Base-by-base conservation (phyloP, 2,797 vertebrate species). In the Ptychobarbus kaznakovi region DNA sequence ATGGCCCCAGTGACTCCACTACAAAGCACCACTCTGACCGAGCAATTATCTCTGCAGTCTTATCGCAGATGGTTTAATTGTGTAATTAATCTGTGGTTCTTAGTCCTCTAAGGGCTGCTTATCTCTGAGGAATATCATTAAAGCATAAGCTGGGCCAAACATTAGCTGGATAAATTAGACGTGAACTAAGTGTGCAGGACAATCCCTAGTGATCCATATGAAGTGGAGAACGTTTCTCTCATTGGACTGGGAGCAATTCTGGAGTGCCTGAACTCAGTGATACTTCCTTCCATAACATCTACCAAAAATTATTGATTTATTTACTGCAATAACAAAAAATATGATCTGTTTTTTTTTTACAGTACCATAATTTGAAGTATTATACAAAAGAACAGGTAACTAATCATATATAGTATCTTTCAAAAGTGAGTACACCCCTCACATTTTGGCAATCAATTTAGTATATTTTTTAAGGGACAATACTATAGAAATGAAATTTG, bases 21-120 rank as follows among this genome's bases (percentile, higher is more conserved):
- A 63, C 76, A 46, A 72, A 70, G 83, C 40, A 72, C 38, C 66
- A 70, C 49, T 68, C 77, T 69, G 78, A 84, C 79, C 65, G 6
- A 75, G 77, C 61, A 84, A 87, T 87, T 87, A 87, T 84, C 76
- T 68, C 81, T 79, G 66, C 35, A 72, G 74, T 79, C 65, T 81
- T 82, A 82, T 72, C 51, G 74, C 66, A 85, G 74, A 85, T 66
- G 74, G 73, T 80, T 73, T 80, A 85, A 85, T 85, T 82, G 74
- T 87, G 74, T 87, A 87, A 87, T 87, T 77, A 81, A 79, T 85
- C 65, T 80, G 65, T 85, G 73, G 56, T 85, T 79, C 44, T 85
- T 49, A 49, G 32, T 35, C n/a, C 66, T 87, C 76, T 18, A 35
- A 81, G 40, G 86, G 65, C 79, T 63, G 38, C 79, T 53, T 84